Conservation (phyloP, 2,113 vertebrate species). For the Eurypyga helias region DNA sequence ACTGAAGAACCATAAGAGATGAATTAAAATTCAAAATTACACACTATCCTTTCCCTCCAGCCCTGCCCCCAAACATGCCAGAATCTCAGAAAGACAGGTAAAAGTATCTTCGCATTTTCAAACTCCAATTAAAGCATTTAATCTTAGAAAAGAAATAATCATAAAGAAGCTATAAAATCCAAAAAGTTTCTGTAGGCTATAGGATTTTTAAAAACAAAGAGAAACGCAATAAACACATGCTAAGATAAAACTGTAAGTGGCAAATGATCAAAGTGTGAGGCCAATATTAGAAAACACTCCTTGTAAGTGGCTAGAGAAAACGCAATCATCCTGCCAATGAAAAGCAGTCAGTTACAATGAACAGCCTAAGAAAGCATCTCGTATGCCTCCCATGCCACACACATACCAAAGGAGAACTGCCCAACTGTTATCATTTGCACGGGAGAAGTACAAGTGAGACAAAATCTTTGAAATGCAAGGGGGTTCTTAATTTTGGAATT, state of each 20-base stretch:
- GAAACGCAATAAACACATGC: not conserved
- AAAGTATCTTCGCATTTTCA: not conserved
- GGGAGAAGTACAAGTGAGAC: constrained; percentile 36
- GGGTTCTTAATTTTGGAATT: constrained; percentile 49
- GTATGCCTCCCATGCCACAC: not conserved
- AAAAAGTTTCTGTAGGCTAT: not conserved
- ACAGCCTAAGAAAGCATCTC: not conserved
- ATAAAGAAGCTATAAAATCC: not conserved
- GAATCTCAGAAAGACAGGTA: not conserved
- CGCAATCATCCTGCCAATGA: not conserved
- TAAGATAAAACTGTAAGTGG: not conserved
- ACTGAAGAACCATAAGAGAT: fast-evolving
- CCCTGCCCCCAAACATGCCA: not conserved
- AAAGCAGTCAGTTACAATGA: constrained; percentile 2
- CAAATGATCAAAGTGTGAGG: not conserved
- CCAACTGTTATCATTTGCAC: constrained; percentile 5
- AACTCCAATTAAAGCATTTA: not conserved
- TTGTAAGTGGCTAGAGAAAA: not conserved
- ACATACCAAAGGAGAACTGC: not conserved
- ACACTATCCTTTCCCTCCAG: not conserved
- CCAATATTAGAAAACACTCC: not conserved
- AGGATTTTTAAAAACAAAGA: not conserved
- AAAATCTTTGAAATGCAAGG: constrained; percentile 34
- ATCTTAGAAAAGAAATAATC: not conserved
- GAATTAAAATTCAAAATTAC: not conserved